Percentiles rank a stretch among this genome's conserved stretches.
Evolutionary conservation across 1,140 invertebrate species (phyloP).

Genomic region (Lepeophtheirus salmonis): DNA sequence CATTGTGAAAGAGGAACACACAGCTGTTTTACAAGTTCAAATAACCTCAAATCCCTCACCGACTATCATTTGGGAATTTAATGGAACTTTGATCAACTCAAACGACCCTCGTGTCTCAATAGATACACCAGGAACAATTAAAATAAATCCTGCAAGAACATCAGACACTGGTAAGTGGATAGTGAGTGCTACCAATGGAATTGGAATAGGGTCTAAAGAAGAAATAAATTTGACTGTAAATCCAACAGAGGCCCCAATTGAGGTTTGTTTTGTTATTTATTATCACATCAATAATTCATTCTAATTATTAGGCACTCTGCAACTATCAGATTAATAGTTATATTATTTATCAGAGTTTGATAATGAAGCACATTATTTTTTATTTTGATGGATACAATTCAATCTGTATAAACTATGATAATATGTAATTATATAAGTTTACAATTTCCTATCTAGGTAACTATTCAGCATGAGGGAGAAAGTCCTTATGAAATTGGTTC

Average conservation of each 20-base stretch:
- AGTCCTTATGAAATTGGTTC: too few species aligned
- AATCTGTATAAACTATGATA: too few species aligned
- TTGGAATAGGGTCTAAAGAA: background rate
- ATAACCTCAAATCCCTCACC: background rate
- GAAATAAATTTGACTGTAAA: background rate
- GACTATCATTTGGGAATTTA: background rate
- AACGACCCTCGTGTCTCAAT: background rate
- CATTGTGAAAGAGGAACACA: background rate
- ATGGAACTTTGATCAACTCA: background rate
- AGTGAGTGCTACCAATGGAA: background rate
- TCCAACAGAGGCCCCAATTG: background rate
- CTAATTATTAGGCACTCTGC: too few species aligned
- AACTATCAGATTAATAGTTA: too few species aligned
- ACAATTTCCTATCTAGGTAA: too few species aligned
- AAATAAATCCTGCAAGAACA: background rate
- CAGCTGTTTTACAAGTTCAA: background rate
- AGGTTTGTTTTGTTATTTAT: too few species aligned
- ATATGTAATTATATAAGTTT: too few species aligned
- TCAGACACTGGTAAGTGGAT: background rate
- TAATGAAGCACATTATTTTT: too few species aligned
- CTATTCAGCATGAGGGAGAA: too few species aligned
- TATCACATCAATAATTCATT: too few species aligned
- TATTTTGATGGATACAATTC: too few species aligned
- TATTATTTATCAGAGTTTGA: too few species aligned
- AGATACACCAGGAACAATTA: background rate